phyloP scores from a whole-genome alignment of 2,888 invertebrate genomes.

The Horisme vitalbata region DNA sequence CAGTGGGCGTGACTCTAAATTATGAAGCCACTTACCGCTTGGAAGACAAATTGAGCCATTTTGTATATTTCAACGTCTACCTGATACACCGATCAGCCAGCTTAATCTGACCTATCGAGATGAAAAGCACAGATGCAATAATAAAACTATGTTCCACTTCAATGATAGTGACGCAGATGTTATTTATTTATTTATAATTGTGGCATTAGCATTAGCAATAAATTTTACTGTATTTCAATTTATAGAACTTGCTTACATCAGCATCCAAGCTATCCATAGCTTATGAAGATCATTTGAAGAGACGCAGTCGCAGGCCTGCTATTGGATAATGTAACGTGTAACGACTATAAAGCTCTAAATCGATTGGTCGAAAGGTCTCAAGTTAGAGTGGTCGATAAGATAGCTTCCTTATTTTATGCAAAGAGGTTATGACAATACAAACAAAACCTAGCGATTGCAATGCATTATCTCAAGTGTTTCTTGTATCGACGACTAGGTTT shows the following conservation, averaged over 20 bases:
- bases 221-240: too few species aligned
- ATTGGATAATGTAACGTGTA: constrained; percentile 5
- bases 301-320: too few species aligned
- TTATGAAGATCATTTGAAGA: too few species aligned
- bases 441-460: constrained; percentile 11
- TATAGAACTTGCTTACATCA: too few species aligned
- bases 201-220: too few species aligned
- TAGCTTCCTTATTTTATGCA: constrained; percentile 24
- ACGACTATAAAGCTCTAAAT: constrained; percentile 8
- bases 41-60: constrained; percentile 71
- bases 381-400: constrained; percentile 15
- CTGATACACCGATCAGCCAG: constrained; percentile 41
- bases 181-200: too few species aligned
- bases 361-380: constrained; percentile 1
- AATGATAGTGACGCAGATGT: too few species aligned
- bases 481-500: constrained; percentile 6
- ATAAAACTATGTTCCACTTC: too few species aligned
- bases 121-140: neutral
- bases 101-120: constrained; percentile 18
- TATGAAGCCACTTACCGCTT: constrained; percentile 62
- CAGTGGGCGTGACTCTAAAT: constrained; percentile 68
- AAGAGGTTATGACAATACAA: constrained; percentile 19
- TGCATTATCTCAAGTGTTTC: constrained; percentile 18
- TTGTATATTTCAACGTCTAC: constrained; percentile 54
- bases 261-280: too few species aligned